Conservation (phyloP, 1,140 invertebrate genomes). For the Hyles euphorbiae region DNA sequence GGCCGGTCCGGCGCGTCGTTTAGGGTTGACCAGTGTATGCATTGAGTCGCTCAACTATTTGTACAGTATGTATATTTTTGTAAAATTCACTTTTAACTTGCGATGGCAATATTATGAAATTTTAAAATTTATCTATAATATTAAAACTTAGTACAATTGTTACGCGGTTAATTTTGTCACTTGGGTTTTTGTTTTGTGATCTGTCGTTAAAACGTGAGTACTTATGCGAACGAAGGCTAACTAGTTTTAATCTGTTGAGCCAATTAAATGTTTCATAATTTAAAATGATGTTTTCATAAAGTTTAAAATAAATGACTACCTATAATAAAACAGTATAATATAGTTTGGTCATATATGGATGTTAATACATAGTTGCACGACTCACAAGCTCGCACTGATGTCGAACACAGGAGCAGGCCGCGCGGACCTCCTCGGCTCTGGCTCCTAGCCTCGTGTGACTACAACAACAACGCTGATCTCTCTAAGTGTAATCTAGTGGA, state of each 20-base stretch:
- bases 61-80: conserved; percentile 73
- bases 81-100: conserved; percentile 68
- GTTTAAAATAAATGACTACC: no score
- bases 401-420: conserved; percentile 4
- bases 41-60: conserved; percentile 59
- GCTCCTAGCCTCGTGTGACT: neutral
- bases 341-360: neutral
- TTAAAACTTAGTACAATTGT: conserved; percentile 66
- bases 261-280: neutral
- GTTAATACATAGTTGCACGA: conserved; percentile 30
- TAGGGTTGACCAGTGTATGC: conserved; percentile 44
- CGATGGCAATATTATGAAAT: conserved; percentile 65
- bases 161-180: conserved; percentile 22
- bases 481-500: no score
- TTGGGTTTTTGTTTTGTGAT: conserved; percentile 12
- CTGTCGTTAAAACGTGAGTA: neutral
- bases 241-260: neutral
- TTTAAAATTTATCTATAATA: conserved; percentile 62
- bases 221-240: neutral
- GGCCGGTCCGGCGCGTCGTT: neutral
- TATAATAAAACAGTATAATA: no score
- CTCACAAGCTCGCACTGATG: conserved; percentile 29
- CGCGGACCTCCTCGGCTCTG: neutral
- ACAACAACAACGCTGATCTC: neutral
- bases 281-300: neutral